Evolutionary conservation across 2,113 vertebrate species (phyloP).

Genomic region (Lipophrys pholis): DNA sequence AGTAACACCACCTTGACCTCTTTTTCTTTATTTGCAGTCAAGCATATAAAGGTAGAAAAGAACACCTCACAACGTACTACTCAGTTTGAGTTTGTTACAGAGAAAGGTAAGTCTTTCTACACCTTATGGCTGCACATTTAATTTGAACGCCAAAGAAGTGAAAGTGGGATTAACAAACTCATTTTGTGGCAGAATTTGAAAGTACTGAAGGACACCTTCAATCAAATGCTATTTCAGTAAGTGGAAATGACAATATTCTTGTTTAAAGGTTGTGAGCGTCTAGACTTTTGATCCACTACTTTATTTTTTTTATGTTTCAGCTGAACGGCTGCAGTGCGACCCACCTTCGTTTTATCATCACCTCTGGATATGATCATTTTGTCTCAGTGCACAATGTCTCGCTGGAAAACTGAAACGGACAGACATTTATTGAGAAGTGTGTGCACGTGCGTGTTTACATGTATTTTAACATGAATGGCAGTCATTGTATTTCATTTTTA

Average conservation of each 20-base stretch:
- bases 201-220: conserved; percentile 91
- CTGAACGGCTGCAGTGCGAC: conserved; percentile 84
- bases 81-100: conserved; percentile 87
- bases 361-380: conserved; percentile 92
- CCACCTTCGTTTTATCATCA: conserved; percentile 91
- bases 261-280: not conserved
- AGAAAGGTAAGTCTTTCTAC: conserved; percentile 85
- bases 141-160: not conserved
- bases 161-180: conserved; percentile 25
- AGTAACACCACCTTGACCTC: not conserved
- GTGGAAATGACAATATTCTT: conserved; percentile 57
- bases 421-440: conserved; percentile 1
- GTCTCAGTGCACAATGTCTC: conserved; percentile 90
- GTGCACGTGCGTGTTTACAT: not conserved
- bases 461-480: not conserved
- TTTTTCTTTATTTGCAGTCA: conserved; percentile 82
- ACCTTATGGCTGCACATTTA: not conserved
- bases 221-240: conserved; percentile 89
- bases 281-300: not conserved
- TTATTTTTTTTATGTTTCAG: conserved; percentile 77
- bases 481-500: too few species aligned
- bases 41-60: conserved; percentile 89
- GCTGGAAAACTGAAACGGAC: conserved; percentile 79
- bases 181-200: conserved; percentile 85
- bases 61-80: conserved; percentile 84